phyloP scores from a whole-genome alignment of 2,888 invertebrate genomes.

The Agonopterix subpropinquella region DNA sequence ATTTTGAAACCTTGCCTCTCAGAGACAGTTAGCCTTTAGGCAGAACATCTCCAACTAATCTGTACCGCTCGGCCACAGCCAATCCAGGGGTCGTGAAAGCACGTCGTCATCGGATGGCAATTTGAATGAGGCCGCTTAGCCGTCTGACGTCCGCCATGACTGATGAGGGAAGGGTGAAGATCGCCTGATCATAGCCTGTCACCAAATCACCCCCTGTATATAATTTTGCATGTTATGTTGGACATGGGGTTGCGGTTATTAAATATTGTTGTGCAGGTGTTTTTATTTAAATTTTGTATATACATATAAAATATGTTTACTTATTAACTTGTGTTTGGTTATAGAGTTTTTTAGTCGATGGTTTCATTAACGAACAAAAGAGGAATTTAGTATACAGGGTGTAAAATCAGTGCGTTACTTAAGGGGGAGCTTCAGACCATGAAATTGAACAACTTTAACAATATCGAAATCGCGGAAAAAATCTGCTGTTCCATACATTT shows the following conservation, averaged over 20 bases:
- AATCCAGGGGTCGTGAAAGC: constrained; percentile 69
- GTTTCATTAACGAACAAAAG: too few species aligned
- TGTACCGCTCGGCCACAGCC: constrained; percentile 41
- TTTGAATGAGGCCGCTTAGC: constrained; percentile 75
- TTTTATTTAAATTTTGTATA: background rate
- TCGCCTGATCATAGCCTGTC: constrained; percentile 61
- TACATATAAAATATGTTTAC: background rate
- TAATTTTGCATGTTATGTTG: constrained; percentile 49
- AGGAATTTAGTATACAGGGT: too few species aligned
- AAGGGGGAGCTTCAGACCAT: too few species aligned
- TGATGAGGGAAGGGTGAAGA: constrained; percentile 73
- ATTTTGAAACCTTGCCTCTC: too few species aligned
- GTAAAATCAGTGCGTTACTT: too few species aligned
- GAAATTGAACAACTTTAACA: too few species aligned
- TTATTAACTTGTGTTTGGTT: background rate
- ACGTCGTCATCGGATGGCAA: constrained; percentile 71
- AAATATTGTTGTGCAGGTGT: constrained; percentile 6
- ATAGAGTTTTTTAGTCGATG: too few species aligned
- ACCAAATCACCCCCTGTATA: constrained; percentile 43
- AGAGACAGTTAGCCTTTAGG: too few species aligned
- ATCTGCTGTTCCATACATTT: too few species aligned
- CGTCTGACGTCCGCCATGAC: constrained; percentile 64
- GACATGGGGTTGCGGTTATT: constrained; percentile 8
- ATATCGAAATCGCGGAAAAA: too few species aligned
- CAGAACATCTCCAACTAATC: constrained; percentile 1